Base-by-base conservation (phyloP, 1,140 invertebrate species). In the Heliconius hewitsoni region DNA sequence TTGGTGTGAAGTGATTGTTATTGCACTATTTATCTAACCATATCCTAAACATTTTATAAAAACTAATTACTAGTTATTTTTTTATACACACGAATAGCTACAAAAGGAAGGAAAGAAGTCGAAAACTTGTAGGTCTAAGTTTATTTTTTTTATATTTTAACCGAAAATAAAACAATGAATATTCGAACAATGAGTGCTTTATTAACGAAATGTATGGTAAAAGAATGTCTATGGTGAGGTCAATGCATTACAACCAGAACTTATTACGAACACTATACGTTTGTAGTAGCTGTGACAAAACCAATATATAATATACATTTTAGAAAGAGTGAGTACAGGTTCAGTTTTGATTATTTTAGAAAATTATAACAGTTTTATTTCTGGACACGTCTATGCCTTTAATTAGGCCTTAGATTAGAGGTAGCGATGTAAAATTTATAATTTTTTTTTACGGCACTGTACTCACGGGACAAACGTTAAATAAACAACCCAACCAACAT, bases 111-210 rank as follows among this genome's bases (percentile, higher is more conserved):
- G 1, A 66, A 18, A 18, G 23, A 66, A 60, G n/a, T 23, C 8
- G n/a, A 23, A 46, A 60, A 23, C 9, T 23, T 60, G 2, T 60
- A 60, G 55, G 9, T 60, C 9, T 23, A 66, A 66, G 11, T 66
- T 27, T 27, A 2, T 30, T 57, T 57, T n/a, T 16, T 66, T n/a
- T 55, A 55, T 23, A 57, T 57, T 9, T 23, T 23, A 23, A 57
- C 23, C n/a, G n/a, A 57, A 81, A 85, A 89, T 83, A 77, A 85
- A 85, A 86, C 60, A 72, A 72, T 19, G 57, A 18, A 76, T 84
- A 80, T 81, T 91, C 82, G 93, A 94, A 94, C 93, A 94, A 94
- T 94, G 90, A 94, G 91, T 94, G 91, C 91, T 94, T 94, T 94
- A 94, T 94, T 94, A 94, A 94, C 93, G 90, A 94, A 93, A 93